Base-by-base conservation (phyloP, 1,140 invertebrate species). In the Spodoptera litura region DNA sequence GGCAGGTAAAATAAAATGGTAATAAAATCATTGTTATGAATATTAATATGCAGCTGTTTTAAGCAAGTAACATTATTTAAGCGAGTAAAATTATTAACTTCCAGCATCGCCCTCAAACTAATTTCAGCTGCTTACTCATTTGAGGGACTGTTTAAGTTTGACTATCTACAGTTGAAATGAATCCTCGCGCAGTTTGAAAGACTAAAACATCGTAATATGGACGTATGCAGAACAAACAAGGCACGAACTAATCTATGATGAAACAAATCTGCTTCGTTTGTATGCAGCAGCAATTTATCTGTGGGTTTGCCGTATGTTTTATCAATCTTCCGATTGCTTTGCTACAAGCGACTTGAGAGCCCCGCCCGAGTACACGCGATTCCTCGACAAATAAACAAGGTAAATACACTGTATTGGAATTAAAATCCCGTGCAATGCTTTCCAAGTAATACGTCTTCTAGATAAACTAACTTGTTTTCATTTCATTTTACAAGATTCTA, bases 271-370 rank as follows among this genome's bases (percentile, higher is more conserved):
- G 20, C 20, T 58, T 76, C 52, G 79, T 81, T 78, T 71, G 64
- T 71, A 78, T 59, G 66, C 51, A 78, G 73, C 38, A 81, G 58
- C 61, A 72, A 71, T 49, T 74, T 74, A 74, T 81, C 71, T 73
- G 51, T 71, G 64, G 58, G 62, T 52, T 74, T 68, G 66, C 49
- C 61, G 77, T 76, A 61, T 78, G 64, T 78, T 82, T 79, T 82
- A 82, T 82, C 78, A 79, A 77, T 68, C 78, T 79, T 82, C 62
- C 68, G 78, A 82, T 82, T 79, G 75, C 78, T 35, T 61, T 64
- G 55, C 59, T 52, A 52, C 77, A 31, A 25, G 61, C 77, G 44
- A 61, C 61, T 64, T 52, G 49, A 78, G 49, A 49, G 55, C 71
- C 64, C 66, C 74, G 72, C 79, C 79, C 74, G 44, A 62, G 35